Base-by-base conservation (phyloP, 2,888 invertebrate genomes). In the Eilema depressum region DNA sequence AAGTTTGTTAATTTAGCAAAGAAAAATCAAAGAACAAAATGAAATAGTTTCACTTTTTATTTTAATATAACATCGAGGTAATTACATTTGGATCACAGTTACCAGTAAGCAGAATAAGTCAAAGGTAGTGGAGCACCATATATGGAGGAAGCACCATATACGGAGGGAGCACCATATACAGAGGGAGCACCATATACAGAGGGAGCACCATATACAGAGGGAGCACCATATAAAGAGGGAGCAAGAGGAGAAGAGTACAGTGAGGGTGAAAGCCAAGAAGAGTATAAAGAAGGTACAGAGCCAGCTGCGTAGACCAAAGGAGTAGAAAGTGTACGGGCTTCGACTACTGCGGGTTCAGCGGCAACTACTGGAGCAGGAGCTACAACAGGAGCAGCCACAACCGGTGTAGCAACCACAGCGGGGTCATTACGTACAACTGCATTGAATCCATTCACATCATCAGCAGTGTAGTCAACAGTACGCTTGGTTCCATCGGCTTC, bases 361-460 rank as follows among this genome's bases (percentile, higher is more conserved):
- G 56, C 23, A 56, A 62, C 65, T 25, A 61, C 62, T 10, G 53
- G 17, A 14, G 85, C 78, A 7, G 84, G 76, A 23, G 84, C 89
- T 17, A 86, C 90, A 3, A 87, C 89, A 1, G 84, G 87, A 0
- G 86, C 37, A 25, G 89, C 87, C 17, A 87, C 90, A 33, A 91
- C 89, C 4, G 92, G 90, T 3, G 90, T 84, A 37, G 93, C 85
- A 4, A 90, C 86, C 60, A 91, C 87, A 41, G 88, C 92, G 37
- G 96, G 93, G 77, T 96, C 96, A 75, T 95, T 96, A 81, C 95
- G 94, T 53, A 96, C 96, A 33, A 96, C 93, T 57, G 96, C 96
- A 90, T 96, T 96, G 91, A 96, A 96, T 28, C 96, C 96, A 80
- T 96, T 95, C 71, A 96, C 86, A 70, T 95, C 95, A 83, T 96